phyloP scores from a whole-genome alignment of 2,888 invertebrate genomes.

The Drosophila kokeensis region DNA sequence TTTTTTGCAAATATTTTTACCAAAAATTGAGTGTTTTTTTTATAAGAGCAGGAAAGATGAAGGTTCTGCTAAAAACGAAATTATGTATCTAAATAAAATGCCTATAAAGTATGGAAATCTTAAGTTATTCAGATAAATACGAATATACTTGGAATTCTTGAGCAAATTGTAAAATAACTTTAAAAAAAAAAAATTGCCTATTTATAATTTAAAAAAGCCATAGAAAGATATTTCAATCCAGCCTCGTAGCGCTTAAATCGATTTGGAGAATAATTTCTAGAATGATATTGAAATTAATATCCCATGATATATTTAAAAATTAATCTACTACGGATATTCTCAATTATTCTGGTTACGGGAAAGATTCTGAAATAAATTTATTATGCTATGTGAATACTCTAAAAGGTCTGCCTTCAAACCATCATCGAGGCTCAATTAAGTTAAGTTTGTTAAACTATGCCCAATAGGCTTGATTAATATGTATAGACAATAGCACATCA shows the following conservation, averaged over 20 bases:
- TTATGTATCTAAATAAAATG: neutral
- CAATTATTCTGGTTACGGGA: neutral
- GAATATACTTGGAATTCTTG: constrained; percentile 14
- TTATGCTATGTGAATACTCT: neutral
- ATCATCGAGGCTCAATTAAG: constrained; percentile 35
- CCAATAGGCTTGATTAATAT: constrained; percentile 20
- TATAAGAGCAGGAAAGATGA: neutral
- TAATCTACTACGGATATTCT: constrained; percentile 2
- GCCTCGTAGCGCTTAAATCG: neutral
- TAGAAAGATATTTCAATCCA: neutral
- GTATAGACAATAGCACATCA: constrained; percentile 12
- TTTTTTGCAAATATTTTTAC: constrained; percentile 28
- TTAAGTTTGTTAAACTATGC: constrained; percentile 30
- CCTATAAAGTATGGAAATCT: neutral
- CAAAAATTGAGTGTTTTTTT: constrained; percentile 21
- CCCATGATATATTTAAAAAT: neutral
- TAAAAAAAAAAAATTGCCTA: neutral
- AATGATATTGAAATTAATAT: neutral
- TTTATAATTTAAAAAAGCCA: neutral
- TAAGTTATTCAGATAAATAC: neutral
- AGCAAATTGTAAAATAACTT: constrained; percentile 11
- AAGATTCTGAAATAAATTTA: neutral
- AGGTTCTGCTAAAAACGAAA: neutral
- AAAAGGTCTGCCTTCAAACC: constrained; percentile 6
- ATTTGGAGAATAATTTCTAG: neutral